Percentiles rank a stretch among this genome's conserved stretches.
phyloP scores from a whole-genome alignment of 1,140 invertebrate species.

The Drosophila pectinifera region DNA sequence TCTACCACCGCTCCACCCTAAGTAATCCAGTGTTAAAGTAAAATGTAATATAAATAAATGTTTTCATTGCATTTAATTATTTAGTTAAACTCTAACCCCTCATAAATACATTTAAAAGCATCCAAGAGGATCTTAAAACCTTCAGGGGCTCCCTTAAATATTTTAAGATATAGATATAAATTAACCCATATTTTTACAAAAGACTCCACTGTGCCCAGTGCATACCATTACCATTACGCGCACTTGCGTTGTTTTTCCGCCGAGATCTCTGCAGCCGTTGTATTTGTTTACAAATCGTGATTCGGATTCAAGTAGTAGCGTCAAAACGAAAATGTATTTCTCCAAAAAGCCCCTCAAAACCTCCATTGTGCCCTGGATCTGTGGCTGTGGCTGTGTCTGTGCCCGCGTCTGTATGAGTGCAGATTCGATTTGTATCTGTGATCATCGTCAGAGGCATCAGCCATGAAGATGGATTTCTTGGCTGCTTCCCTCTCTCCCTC shows the following conservation, averaged over 20 bases:
- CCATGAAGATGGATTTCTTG: conserved; percentile 78
- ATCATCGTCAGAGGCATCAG: too few species aligned
- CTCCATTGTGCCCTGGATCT: conserved; percentile 36
- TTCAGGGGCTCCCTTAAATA: neutral
- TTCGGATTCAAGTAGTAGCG: conserved; percentile 81
- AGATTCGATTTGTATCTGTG: conserved; percentile 43
- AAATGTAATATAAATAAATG: neutral
- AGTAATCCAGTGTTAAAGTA: neutral
- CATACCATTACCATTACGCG: conserved; percentile 71
- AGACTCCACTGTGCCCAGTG: conserved; percentile 44
- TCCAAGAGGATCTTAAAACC: neutral
- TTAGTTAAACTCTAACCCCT: too few species aligned
- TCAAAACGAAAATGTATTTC: conserved; percentile 63
- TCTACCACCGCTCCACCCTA: neutral
- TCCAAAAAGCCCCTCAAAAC: conserved; percentile 27
- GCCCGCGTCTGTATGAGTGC: neutral
- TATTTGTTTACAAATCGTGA: conserved; percentile 84
- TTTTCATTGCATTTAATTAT: neutral
- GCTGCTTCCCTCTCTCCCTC: conserved; percentile 48
- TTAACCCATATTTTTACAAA: too few species aligned
- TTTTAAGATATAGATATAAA: too few species aligned
- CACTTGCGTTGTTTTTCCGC: conserved; percentile 56
- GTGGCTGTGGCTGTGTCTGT: conserved; percentile 3
- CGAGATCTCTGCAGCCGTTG: conserved; percentile 25
- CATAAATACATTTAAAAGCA: too few species aligned